Conservation (phyloP, 2,888 invertebrate genomes). For the Heliconius charithonia region DNA sequence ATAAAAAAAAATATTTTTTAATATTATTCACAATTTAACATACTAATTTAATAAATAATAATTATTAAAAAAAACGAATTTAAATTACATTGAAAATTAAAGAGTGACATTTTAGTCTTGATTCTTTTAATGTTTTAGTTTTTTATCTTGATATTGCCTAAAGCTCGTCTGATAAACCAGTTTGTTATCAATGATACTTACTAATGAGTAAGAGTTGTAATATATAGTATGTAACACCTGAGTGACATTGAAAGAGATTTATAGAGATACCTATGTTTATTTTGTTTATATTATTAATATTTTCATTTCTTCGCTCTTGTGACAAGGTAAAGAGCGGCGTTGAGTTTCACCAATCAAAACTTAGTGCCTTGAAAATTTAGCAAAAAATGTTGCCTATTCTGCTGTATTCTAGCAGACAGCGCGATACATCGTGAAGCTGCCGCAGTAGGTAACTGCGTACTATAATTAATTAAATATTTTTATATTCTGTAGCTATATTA, state of each 20-base stretch:
- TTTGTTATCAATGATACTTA: conserved; percentile 4
- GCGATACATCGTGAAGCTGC: not conserved
- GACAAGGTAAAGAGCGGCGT: not conserved
- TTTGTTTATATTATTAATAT: too few relatives aligned
- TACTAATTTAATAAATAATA: too few relatives aligned
- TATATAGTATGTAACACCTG: conserved; percentile 3
- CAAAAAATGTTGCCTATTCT: not conserved
- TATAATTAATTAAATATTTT: too few relatives aligned
- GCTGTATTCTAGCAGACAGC: not conserved
- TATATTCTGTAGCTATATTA: too few relatives aligned
- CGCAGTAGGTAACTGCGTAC: too few relatives aligned
- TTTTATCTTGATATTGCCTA: conserved; percentile 7
- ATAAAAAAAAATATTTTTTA: too few relatives aligned
- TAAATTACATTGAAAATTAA: not conserved
- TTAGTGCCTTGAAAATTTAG: not conserved
- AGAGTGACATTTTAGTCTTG: not conserved
- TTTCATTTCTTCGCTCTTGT: too few relatives aligned
- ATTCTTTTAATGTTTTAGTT: not conserved
- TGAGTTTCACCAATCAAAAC: not conserved
- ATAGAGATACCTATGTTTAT: not conserved
- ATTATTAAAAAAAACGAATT: not conserved
- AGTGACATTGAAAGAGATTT: conserved; percentile 11
- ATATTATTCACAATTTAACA: too few relatives aligned
- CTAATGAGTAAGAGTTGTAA: conserved; percentile 3
- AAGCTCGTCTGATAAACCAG: conserved; percentile 5